Evolutionary conservation across 2,113 vertebrate species (phyloP), one percentile per base, ranked within the genome.

Genomic region (Trichomycterus rosablanca): DNA sequence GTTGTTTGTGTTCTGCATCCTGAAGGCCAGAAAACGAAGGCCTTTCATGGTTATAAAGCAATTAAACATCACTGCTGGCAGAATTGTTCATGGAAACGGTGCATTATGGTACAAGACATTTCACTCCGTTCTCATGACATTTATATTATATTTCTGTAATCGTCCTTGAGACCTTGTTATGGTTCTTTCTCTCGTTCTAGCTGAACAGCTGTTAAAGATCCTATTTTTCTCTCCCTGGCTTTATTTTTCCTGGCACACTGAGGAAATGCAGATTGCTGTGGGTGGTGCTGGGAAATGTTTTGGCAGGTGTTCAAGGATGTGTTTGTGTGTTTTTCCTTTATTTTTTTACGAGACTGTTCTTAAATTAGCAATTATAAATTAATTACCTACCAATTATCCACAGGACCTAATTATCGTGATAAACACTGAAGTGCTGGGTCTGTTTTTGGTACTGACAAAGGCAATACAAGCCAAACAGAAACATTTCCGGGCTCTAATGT

Each of bases 251-350:
- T 32, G 44, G 34, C 55, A 56, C 42, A 50, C 22, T 19, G 60
- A 60, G 19, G 50, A 66, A 45, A 49, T 52, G 40, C 58, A 66
- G 67, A 66, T 73, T 70, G 62, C 34, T 30, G 46, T 40, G 66
- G 34, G 61, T 20, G 39, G 28, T 59, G 32, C 55, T 56, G 56
- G 55, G 52, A 68, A 30, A 30, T 30, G 7, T 30, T 35, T 46
- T 74, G 72, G 72, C 72, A 74, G 72, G 48, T 70, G 63, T 51
- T 70, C 72, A 74, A 63, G 63, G 43, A 69, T 55, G 37, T 63
- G 46, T 70, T 32, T 67, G 42, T n/a, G 8, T 46, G 20, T 63
- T 20, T 52, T 28, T 28, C 20, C 22, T 39, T 43, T 22, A 10
- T 68, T 50, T 59, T 70, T 52, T 63, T 49, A 7, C 59, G n/a